Evolutionary conservation across 2,113 vertebrate genomes (phyloP).

Genomic region (Salvator merianae): DNA sequence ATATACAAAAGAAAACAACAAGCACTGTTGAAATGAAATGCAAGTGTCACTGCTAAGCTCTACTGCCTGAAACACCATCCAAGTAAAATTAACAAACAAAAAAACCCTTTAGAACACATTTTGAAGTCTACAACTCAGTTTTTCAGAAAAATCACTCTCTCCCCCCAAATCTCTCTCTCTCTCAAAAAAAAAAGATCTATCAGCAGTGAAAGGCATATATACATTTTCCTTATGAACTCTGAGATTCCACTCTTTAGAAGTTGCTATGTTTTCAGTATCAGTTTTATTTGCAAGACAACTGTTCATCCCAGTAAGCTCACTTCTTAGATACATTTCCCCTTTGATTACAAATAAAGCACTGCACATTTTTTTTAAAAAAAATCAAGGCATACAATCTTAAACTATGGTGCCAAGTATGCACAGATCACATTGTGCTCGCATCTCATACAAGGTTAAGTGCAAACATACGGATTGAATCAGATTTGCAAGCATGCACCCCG

Average conservation of each 20-base stretch:
- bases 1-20: constrained; percentile 88
- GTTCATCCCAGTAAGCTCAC: constrained; percentile 73
- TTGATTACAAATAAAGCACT: constrained; percentile 76
- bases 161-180: constrained; percentile 43
- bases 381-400: constrained; percentile 77
- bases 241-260: constrained; percentile 73
- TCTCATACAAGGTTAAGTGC: constrained; percentile 67
- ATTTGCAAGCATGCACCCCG: constrained; percentile 81
- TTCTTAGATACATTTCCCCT: constrained; percentile 73
- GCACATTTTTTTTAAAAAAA: constrained; percentile 53
- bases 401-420: constrained; percentile 70
- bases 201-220: constrained; percentile 90
- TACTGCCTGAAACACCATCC: constrained; percentile 80
- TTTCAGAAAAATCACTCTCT: constrained; percentile 72
- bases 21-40: constrained; percentile 86
- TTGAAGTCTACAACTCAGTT: constrained; percentile 84
- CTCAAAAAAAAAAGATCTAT: constrained; percentile 69
- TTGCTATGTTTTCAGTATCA: constrained; percentile 72
- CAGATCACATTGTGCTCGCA: constrained; percentile 65
- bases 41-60: constrained; percentile 74
- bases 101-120: constrained; percentile 72
- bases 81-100: constrained; percentile 77
- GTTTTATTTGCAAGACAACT: constrained; percentile 71
- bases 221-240: constrained; percentile 81
- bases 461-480: constrained; percentile 72